phyloP scores from a whole-genome alignment of 2,113 vertebrate genomes.

The Oophaga pumilio region DNA sequence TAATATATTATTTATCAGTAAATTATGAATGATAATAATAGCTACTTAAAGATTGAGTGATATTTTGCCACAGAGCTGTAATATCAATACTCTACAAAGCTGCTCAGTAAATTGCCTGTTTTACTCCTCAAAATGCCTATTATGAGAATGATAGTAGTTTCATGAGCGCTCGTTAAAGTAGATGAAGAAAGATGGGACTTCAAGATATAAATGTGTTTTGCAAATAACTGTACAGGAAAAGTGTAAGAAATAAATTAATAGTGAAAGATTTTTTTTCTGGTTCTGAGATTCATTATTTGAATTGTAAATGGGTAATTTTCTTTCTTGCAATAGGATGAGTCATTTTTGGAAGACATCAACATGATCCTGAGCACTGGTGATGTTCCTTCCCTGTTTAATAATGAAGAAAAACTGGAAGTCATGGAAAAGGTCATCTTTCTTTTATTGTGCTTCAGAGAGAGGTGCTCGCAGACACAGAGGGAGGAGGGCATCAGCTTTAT shows the following conservation, averaged over 20 bases:
- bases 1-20: constrained; percentile 72
- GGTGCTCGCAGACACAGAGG: constrained; percentile 32
- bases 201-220: constrained; percentile 67
- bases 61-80: constrained; percentile 72
- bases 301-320: constrained; percentile 68
- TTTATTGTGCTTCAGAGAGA: constrained; percentile 56
- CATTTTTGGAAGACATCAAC: constrained; percentile 67
- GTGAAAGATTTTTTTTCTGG: constrained; percentile 60
- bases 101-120: constrained; percentile 72
- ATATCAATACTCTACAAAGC: constrained; percentile 70
- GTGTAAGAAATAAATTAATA: constrained; percentile 64
- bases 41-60: constrained; percentile 67
- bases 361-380: constrained; percentile 56
- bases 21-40: constrained; percentile 65
- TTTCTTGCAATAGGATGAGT: constrained; percentile 65
- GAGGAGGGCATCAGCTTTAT: constrained; percentile 29
- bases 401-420: constrained; percentile 67
- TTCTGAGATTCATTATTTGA: constrained; percentile 60
- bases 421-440: constrained; percentile 65
- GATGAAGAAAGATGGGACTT: constrained; percentile 68
- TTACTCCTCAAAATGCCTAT: constrained; percentile 72
- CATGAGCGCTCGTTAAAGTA: constrained; percentile 70
- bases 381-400: constrained; percentile 64
- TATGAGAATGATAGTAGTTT: constrained; percentile 75
- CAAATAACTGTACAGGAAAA: constrained; percentile 63